phyloP scores from a whole-genome alignment of 2,888 invertebrate species.

The Drosophila anomelani region DNA sequence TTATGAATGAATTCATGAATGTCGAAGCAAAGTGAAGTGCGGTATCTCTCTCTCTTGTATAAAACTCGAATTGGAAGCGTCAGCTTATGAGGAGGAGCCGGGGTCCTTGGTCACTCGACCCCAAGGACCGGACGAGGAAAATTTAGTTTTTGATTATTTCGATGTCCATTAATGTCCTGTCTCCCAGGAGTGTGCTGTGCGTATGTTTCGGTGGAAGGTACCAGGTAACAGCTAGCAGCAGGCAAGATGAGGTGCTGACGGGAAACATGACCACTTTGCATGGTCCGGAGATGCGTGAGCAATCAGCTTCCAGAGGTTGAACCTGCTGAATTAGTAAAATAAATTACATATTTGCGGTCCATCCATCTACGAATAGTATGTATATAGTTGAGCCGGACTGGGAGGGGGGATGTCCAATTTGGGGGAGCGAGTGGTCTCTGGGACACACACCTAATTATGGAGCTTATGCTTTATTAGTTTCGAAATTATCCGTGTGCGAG shows the following conservation, averaged over 20 bases:
- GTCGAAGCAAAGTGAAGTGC: slow-evolving; percentile 59
- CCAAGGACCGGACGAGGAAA: slow-evolving; percentile 58
- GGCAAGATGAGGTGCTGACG: slow-evolving; percentile 31
- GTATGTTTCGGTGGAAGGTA: slow-evolving; percentile 15
- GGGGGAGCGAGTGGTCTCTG: slow-evolving; percentile 34
- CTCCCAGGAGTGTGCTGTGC: slow-evolving; percentile 61
- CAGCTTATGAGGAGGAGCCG: slow-evolving; percentile 51
- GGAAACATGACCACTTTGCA: slow-evolving; percentile 1
- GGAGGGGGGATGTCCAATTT: slow-evolving; percentile 16
- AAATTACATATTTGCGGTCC: slow-evolving; percentile 66
- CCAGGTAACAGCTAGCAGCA: background rate
- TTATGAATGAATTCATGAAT: slow-evolving; percentile 81
- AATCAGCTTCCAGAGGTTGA: slow-evolving; percentile 72
- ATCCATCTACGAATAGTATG: slow-evolving; percentile 9
- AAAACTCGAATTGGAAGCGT: slow-evolving; percentile 63
- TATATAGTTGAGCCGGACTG: background rate
- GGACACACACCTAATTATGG: slow-evolving; percentile 70
- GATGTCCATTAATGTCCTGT: slow-evolving; percentile 76
- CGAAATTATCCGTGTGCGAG: slow-evolving; percentile 33
- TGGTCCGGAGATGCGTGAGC: slow-evolving; percentile 28
- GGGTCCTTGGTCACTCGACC: slow-evolving; percentile 44
- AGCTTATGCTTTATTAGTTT: slow-evolving; percentile 76
- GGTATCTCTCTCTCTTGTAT: slow-evolving; percentile 29
- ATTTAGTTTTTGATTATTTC: slow-evolving; percentile 78
- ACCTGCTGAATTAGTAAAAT: slow-evolving; percentile 76